phyloP scores from a whole-genome alignment of 2,797 vertebrate genomes.

The Pseudopleuronectes americanus region DNA sequence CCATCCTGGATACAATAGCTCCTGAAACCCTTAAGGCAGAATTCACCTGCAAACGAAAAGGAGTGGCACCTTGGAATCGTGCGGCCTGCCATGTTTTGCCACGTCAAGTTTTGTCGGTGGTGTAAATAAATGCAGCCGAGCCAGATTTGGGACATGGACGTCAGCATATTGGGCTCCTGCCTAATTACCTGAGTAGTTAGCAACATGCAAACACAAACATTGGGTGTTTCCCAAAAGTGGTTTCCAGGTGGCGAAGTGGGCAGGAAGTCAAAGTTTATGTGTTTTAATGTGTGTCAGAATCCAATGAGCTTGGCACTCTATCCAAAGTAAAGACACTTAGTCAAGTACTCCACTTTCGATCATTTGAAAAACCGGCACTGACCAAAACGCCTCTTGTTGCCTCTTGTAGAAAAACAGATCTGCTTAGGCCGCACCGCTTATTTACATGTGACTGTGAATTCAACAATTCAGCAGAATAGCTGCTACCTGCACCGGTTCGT shows the following conservation, averaged over 20 bases:
- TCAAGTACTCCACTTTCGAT: too few species aligned
- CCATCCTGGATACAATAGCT: neutral
- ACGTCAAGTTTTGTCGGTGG: neutral
- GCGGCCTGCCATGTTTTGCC: neutral
- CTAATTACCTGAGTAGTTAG: neutral
- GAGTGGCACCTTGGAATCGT: neutral
- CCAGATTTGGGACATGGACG: neutral
- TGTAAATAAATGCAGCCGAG: neutral
- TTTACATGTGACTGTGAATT: conserved; percentile 5
- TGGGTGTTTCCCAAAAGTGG: neutral
- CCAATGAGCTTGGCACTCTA: fast-evolving
- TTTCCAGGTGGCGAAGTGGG: neutral
- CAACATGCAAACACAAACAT: neutral
- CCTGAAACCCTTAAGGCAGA: neutral
- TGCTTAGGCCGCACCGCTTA: neutral
- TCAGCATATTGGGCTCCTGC: neutral
- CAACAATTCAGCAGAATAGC: neutral
- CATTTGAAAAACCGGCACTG: too few species aligned
- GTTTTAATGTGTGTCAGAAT: neutral
- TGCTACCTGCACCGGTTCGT: conserved; percentile 3
- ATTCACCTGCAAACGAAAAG: neutral
- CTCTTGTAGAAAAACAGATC: neutral
- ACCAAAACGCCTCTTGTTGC: neutral
- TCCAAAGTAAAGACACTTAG: neutral
- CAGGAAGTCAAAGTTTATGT: neutral